Evolutionary conservation across 2,888 invertebrate species (phyloP), one percentile per base, ranked within the genome.

Genomic region (Amiota minor): DNA sequence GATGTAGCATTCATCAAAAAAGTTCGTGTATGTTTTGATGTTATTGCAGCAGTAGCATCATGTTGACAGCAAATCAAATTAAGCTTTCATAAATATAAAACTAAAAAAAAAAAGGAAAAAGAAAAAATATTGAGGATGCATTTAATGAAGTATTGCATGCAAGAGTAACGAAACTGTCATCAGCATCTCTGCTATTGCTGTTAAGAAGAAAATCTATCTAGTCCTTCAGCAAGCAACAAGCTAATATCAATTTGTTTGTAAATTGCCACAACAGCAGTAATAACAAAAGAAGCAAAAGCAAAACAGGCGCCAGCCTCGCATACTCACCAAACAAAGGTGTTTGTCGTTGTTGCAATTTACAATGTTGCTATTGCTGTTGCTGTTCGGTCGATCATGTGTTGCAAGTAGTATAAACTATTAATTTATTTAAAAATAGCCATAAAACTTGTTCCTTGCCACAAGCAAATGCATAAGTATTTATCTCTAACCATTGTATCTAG

Each of bases 361-460:
- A 77, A 80, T 79, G 71, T 53, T 56, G 23, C n/a, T n/a, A n/a
- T 20, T 71, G 72, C 68, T 67, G 69, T 23, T 67, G 71, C 62
- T 72, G 72, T 75, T 35, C 35, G 6, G 35, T 2, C 6, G 35
- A 49, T 49, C 56, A 47, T 20, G 46, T 47, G 45, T 71, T 70
- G 71, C 77, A 77, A 75, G 77, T 74, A 76, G 79, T 77, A 20
- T 20, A 35, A 70, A 74, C 74, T 78, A 79, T 84, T 80, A 80
- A 80, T 85, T 79, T 81, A 75, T 83, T 77, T 79, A 76, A 81
- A 80, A 81, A 80, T 80, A 81, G 75, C 74, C 77, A 73, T 56
- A 62, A 68, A 53, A 70, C 56, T 70, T 23, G 35, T 56, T 55
- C 23, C 50, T 72, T 49, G 45, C 62, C 80, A 75, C 75, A 76